Conservation (phyloP, 2,797 vertebrate species). For the Rhinogobio ventralis region DNA sequence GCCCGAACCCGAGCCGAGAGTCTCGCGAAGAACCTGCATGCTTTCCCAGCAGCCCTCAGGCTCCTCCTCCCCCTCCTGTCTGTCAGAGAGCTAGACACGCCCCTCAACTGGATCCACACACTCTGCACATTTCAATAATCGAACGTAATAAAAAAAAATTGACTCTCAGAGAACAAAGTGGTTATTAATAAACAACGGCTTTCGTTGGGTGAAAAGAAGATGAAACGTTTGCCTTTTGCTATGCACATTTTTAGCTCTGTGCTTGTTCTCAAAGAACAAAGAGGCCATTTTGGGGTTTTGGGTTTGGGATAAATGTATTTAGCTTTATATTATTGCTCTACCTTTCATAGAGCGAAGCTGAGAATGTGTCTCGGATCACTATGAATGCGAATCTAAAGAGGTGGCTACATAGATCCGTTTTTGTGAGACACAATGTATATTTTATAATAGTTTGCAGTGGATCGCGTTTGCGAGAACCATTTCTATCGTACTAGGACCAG, state of each 20-base stretch:
- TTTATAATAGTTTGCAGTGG: conserved; percentile 61
- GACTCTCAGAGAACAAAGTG: conserved; percentile 6
- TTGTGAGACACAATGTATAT: conserved; percentile 42
- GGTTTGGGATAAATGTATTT: conserved; percentile 57
- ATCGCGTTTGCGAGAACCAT: conserved; percentile 49
- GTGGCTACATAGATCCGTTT: conserved; percentile 36
- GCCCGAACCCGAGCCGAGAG: conserved; percentile 62
- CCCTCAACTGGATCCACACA: conserved; percentile 33
- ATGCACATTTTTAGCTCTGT: conserved; percentile 62
- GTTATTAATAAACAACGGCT: conserved; percentile 23
- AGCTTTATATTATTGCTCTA: conserved; percentile 56
- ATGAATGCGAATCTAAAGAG: conserved; percentile 21
- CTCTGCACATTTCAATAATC: conserved; percentile 35
- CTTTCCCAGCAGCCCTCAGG: conserved; percentile 55
- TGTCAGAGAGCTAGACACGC: conserved; percentile 76
- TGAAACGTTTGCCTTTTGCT: conserved; percentile 49
- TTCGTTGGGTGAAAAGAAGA: conserved; percentile 46
- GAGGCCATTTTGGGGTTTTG: conserved; percentile 33
- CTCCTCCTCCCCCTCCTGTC: conserved; percentile 61
- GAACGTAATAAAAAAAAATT: background rate
- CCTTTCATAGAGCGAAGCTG: conserved; percentile 51
- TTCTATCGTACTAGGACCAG: conserved; percentile 37
- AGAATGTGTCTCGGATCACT: conserved; percentile 32
- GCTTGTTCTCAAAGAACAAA: conserved; percentile 45
- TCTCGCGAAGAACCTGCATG: conserved; percentile 82